A percentile compares a stretch with the other conserved stretches of the same genome.
Conservation (phyloP, 37 sponge, comb jelly and placozoan genomes). For the Beroe forskalii region DNA sequence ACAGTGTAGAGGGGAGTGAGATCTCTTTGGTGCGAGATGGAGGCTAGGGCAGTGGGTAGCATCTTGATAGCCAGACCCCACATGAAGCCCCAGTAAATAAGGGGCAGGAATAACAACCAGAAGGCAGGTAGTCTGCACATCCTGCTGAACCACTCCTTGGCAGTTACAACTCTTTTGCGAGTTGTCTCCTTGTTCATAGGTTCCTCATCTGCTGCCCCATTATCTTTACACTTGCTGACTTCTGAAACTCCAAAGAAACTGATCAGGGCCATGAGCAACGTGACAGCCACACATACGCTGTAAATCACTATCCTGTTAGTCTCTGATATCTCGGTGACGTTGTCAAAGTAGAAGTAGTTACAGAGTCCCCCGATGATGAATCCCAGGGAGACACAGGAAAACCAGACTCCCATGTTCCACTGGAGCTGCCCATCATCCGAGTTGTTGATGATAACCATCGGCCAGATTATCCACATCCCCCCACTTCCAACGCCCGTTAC, state of each 20-base stretch:
- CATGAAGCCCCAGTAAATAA: conserved; percentile 22
- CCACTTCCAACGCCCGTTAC: background rate
- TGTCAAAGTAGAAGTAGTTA: conserved; percentile 8
- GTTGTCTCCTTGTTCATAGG: background rate
- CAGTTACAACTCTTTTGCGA: background rate
- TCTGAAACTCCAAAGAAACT: background rate
- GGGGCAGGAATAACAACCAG: background rate
- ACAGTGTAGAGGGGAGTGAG: background rate
- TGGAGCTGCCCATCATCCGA: background rate
- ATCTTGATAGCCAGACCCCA: background rate
- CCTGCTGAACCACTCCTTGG: background rate
- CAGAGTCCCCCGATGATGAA: background rate
- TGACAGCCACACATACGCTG: background rate
- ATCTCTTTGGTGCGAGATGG: background rate
- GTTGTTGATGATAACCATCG: background rate
- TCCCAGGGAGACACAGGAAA: background rate
- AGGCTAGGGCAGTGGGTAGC: background rate
- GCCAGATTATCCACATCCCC: background rate
- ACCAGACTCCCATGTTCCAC: conserved; percentile 15
- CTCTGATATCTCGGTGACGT: background rate
- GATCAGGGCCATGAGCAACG: background rate
- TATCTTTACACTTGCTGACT: background rate
- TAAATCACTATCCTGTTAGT: background rate
- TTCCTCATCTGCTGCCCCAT: background rate
- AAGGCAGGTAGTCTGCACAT: background rate